These are phyloP conservation scores for Chymomyza procnemis DNA, from an alignment of 2,888 invertebrate species.

Conservation along the genomic window DNA sequence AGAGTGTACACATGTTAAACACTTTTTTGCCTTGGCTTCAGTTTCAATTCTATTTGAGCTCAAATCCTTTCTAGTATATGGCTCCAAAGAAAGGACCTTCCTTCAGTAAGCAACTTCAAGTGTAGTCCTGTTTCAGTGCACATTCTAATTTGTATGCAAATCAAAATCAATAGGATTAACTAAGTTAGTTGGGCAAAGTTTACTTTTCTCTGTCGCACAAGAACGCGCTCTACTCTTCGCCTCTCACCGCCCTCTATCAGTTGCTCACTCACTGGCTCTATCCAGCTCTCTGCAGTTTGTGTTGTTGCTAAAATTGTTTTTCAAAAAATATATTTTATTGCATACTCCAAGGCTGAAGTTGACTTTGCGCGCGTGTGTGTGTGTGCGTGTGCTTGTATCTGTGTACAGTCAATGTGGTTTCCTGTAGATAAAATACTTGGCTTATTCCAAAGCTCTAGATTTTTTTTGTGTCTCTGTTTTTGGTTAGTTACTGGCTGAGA, in stretches of 20 bases:
- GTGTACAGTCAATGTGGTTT: conserved; percentile 26
- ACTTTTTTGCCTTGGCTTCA: conserved; percentile 43
- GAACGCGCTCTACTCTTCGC: neutral
- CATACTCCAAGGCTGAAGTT: conserved; percentile 20
- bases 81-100: conserved; percentile 13
- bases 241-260: too few species aligned
- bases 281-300: conserved; percentile 6
- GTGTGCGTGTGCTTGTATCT: conserved; percentile 14
- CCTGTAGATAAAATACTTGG: conserved; percentile 47
- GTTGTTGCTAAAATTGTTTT: conserved; percentile 52
- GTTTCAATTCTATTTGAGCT: conserved; percentile 39
- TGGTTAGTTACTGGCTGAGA: neutral
- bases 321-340: conserved; percentile 57
- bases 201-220: neutral
- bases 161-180: conserved; percentile 75
- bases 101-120: neutral
- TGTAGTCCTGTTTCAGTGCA: conserved; percentile 26
- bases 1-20: conserved; percentile 69
- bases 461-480: neutral
- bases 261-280: too few species aligned
- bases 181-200: conserved; percentile 43
- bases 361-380: neutral
- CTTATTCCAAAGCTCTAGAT: conserved; percentile 45
- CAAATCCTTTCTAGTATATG: conserved; percentile 55
- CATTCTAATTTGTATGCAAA: conserved; percentile 70